These are phyloP conservation scores for Drosophila micromelanica DNA, from an alignment of 1,140 invertebrate genomes.

Conservation along the genomic window DNA sequence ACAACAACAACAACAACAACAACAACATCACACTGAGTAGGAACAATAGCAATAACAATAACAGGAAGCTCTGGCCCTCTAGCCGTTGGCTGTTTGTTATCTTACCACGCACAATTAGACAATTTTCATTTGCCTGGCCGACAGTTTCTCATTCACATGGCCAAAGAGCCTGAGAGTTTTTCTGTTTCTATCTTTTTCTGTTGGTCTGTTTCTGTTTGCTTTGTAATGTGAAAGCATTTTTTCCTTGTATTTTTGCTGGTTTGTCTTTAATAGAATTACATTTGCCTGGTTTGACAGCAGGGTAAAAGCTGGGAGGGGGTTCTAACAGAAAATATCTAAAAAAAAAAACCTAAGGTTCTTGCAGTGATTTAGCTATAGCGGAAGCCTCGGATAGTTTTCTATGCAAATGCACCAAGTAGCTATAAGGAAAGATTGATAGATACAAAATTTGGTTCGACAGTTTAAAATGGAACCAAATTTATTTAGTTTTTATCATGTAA, in stretches of 20 bases:
- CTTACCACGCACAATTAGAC: slow-evolving; percentile 83
- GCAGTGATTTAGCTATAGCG: slow-evolving; percentile 6
- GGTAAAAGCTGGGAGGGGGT: slow-evolving; percentile 5
- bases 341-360: too few species aligned
- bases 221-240: slow-evolving; percentile 61
- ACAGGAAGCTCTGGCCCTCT: slow-evolving; percentile 68
- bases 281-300: slow-evolving; percentile 34
- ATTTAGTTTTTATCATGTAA: too few species aligned
- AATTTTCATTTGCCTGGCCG: slow-evolving; percentile 67
- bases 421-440: too few species aligned
- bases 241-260: slow-evolving; percentile 16
- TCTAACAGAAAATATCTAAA: background rate
- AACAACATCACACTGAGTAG: slow-evolving; percentile 8
- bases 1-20: too few species aligned
- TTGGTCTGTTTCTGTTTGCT: slow-evolving; percentile 6
- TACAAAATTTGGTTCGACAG: too few species aligned
- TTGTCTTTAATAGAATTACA: slow-evolving; percentile 63
- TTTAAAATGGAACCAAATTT: too few species aligned
- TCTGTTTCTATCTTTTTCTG: slow-evolving; percentile 18
- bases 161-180: slow-evolving; percentile 58
- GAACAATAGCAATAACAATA: slow-evolving; percentile 66
- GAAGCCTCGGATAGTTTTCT: background rate
- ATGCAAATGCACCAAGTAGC: background rate
- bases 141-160: slow-evolving; percentile 65
- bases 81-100: slow-evolving; percentile 67